Evolutionary conservation across 2,888 invertebrate species (phyloP), one percentile per base, ranked within the genome.

Genomic region (Heliconius ismenius): DNA sequence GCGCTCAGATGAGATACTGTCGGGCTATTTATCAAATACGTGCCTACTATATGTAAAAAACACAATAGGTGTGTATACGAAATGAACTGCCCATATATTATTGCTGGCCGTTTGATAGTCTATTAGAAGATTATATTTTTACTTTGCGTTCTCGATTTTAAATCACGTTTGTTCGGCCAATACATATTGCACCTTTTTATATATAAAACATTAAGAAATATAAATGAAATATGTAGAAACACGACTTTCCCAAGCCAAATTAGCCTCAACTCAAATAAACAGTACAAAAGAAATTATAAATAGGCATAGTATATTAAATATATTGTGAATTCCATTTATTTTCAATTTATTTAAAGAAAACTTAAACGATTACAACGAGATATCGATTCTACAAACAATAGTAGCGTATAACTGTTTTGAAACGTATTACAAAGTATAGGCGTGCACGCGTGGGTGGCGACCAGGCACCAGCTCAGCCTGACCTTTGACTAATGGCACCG

Each of bases 31-130:
- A 84, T 84, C 84, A 84, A 84, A 81, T 78, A 80, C 81, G 79
- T 80, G 83, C 77, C 79, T 78, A 76, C 80, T 82, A 78, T 81
- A 72, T 80, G 81, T 82, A 83, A 88, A 88, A 87, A 90, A 88
- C 81, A 90, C 89, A 90, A 90, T 89, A 80, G 87, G 78, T 78
- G 76, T 80, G 83, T 85, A 84, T 84, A 83, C 83, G 79, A 80
- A 84, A 84, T 83, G 85, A 82, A 83, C 83, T 82, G 83, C 83
- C 83, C 83, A 85, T 86, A 86, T 89, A 88, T 89, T 89, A 89
- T 87, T 88, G 87, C 87, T 84, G 85, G 84, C 82, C 83, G 83
- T 80, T 84, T 85, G 82, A 84, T 87, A 84, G 86, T 83, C 84
- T 85, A 83, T 81, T 84, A 82, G 81, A 81, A 77, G 32, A 24